Percentiles rank a stretch among this genome's conserved stretches.
phyloP scores from a whole-genome alignment of 2,113 vertebrate genomes.

The Polypterus bichir region DNA sequence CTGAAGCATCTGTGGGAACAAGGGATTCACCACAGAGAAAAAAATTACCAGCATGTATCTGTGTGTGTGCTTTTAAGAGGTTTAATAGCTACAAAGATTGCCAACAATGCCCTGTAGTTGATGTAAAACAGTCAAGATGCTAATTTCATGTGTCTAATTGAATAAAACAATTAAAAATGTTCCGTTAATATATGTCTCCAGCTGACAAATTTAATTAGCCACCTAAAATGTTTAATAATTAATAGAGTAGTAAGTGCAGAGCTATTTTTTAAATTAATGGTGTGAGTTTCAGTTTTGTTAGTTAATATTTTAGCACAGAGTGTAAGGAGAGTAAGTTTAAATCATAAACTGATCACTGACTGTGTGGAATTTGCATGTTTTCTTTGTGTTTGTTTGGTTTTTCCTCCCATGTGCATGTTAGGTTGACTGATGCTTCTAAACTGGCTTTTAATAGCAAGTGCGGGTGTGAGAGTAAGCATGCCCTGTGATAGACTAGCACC shows the following conservation, averaged over 20 bases:
- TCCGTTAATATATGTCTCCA: constrained; percentile 55
- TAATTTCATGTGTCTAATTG: constrained; percentile 60
- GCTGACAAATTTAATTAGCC: constrained; percentile 56
- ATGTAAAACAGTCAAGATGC: constrained; percentile 42
- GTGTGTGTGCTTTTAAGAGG: constrained; percentile 3
- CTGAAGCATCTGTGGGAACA: constrained; percentile 5
- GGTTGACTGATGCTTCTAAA: no score
- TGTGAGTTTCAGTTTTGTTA: no score
- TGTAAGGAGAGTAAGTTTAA: no score
- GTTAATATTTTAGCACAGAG: no score
- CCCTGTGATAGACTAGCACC: no score
- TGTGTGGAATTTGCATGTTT: no score
- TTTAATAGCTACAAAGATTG: constrained; percentile 44
- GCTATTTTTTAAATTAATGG: no score
- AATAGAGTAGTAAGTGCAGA: constrained; percentile 34
- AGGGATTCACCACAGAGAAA: neutral
- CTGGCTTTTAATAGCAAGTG: no score
- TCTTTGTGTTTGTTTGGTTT: no score
- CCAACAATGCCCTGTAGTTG: constrained; percentile 51
- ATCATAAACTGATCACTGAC: no score
- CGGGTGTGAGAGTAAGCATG: no score
- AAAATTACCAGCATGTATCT: neutral
- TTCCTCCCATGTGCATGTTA: no score
- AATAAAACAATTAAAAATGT: constrained; percentile 61
- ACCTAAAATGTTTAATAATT: constrained; percentile 44